Conservation (phyloP, 2,797 vertebrate species). For the Chelon auratus region DNA sequence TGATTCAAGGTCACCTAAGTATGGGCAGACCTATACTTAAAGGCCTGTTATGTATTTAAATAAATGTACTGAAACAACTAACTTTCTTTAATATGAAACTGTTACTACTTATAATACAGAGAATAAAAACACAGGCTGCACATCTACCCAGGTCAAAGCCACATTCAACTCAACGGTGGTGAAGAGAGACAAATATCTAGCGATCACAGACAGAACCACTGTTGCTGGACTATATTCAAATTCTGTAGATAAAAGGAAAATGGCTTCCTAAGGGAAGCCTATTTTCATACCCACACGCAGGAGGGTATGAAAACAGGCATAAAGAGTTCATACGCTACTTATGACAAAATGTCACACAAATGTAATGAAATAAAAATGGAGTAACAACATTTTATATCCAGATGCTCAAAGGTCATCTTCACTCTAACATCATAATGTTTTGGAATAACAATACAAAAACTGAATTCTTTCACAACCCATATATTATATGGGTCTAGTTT, state of each 20-base stretch:
- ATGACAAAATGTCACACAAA: too few relatives aligned
- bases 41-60: neutral
- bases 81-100: neutral
- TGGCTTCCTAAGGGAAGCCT: neutral
- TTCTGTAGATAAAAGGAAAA: neutral
- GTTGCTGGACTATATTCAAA: neutral
- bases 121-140: neutral
- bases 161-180: neutral
- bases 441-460: too few relatives aligned
- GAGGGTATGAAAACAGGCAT: too few relatives aligned
- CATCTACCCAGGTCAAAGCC: neutral
- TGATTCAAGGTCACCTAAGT: neutral
- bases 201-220: constrained; percentile 11
- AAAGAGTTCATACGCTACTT: too few relatives aligned
- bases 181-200: neutral
- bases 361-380: too few relatives aligned
- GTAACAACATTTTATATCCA: too few relatives aligned
- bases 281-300: too few relatives aligned
- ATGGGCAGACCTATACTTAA: neutral
- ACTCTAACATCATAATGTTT: too few relatives aligned
- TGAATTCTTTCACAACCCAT: too few relatives aligned
- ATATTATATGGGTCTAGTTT: too few relatives aligned
- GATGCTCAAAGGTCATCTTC: too few relatives aligned
- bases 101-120: neutral
- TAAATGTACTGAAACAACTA: neutral